Percentiles rank a stretch among this genome's conserved stretches.
These are phyloP conservation scores for Limonius californicus DNA, from an alignment of 1,140 invertebrate species.

Conservation along the genomic window DNA sequence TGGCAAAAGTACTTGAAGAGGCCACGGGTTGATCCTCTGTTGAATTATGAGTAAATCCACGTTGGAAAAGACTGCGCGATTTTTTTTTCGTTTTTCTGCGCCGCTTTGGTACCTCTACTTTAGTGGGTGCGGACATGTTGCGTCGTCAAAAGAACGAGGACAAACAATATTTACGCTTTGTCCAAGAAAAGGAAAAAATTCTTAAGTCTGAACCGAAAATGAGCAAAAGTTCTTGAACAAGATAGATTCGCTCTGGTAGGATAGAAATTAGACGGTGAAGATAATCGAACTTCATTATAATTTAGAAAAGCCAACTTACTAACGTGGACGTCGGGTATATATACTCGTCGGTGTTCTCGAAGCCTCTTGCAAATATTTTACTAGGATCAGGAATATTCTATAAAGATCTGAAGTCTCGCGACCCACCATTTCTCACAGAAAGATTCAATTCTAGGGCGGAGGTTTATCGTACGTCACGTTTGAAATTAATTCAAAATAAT, in stretches of 20 bases:
- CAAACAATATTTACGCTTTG: not conserved
- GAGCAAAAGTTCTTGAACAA: no score
- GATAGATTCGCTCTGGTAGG: no score
- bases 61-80: no score
- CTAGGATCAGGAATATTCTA: no score
- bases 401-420: not conserved
- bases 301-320: not conserved
- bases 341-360: not conserved
- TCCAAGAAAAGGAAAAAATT: not conserved
- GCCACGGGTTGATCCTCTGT: not conserved
- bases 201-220: not conserved
- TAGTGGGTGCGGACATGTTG: not conserved
- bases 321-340: no score
- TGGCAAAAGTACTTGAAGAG: no score
- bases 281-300: no score
- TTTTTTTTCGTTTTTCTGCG: not conserved
- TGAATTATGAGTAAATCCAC: not conserved
- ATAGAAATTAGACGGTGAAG: no score
- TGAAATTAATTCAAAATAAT: no score
- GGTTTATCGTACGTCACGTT: not conserved
- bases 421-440: not conserved
- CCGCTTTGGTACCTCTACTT: not conserved
- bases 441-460: not conserved
- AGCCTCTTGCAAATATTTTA: not conserved
- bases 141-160: not conserved